Percentiles rank a stretch among this genome's conserved stretches.
phyloP scores from a whole-genome alignment of 2,888 invertebrate genomes.

The Zygogramma bicolorata region DNA sequence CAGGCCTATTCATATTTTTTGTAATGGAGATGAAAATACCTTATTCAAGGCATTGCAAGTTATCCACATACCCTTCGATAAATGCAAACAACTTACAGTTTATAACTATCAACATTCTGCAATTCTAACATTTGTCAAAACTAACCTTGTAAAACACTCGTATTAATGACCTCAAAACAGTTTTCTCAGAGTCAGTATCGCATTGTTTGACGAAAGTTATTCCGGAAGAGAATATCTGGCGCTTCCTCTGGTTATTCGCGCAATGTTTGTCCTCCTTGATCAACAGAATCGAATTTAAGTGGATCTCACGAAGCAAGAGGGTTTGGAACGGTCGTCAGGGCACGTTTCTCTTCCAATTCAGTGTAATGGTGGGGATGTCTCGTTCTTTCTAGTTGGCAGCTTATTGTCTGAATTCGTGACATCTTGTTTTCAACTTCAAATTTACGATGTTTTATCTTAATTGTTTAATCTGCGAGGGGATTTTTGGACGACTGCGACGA shows the following conservation, averaged over 20 bases:
- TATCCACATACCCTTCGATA: no score
- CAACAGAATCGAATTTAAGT: constrained; percentile 46
- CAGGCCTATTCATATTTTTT: no score
- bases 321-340: constrained; percentile 32
- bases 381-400: constrained; percentile 42
- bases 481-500: constrained; percentile 33
- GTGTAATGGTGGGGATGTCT: constrained; percentile 41
- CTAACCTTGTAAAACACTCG: no score
- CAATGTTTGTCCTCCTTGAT: constrained; percentile 45
- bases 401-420: constrained; percentile 52
- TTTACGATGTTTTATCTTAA: constrained; percentile 53
- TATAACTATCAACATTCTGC: no score
- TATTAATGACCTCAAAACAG: no score
- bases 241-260: constrained; percentile 27
- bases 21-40: no score
- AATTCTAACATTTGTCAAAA: no score
- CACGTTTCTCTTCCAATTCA: constrained; percentile 42
- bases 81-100: no score
- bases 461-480: constrained; percentile 49
- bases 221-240: background rate
- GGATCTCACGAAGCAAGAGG: constrained; percentile 42
- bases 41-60: no score
- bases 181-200: no score
- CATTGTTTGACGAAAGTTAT: no score
- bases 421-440: constrained; percentile 48